Conservation (phyloP, 1,140 invertebrate species). For the Sesamia nonagrioides region DNA sequence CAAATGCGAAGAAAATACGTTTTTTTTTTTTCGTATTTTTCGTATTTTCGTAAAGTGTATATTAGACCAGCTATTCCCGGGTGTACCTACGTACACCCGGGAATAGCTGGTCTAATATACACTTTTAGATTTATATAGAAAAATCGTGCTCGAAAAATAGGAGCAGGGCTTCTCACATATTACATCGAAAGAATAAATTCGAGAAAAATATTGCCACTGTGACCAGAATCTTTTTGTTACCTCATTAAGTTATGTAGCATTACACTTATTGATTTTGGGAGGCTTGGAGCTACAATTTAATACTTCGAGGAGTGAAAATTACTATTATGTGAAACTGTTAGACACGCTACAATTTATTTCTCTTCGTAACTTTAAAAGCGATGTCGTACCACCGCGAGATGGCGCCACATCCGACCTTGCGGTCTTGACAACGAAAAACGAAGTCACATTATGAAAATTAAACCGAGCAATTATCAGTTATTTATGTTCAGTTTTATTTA, state of each 20-base stretch:
- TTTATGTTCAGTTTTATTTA: slow-evolving; percentile 37
- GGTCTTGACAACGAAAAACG: slow-evolving; percentile 24
- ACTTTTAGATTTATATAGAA: slow-evolving; percentile 31
- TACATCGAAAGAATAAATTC: slow-evolving; percentile 33
- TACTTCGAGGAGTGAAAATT: slow-evolving; percentile 7
- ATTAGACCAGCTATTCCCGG: not conserved
- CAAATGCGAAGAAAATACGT: slow-evolving; percentile 21
- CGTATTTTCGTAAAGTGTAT: no score
- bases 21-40: no score
- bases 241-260: slow-evolving; percentile 30
- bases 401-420: slow-evolving; percentile 39
- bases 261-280: slow-evolving; percentile 29
- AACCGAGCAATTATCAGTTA: slow-evolving; percentile 41
- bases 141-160: slow-evolving; percentile 11
- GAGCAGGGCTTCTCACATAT: slow-evolving; percentile 4
- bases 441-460: slow-evolving; percentile 45
- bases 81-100: not conserved
- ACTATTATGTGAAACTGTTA: slow-evolving; percentile 22
- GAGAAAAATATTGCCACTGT: slow-evolving; percentile 25
- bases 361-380: slow-evolving; percentile 25
- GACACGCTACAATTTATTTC: slow-evolving; percentile 4
- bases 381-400: slow-evolving; percentile 31
- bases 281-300: slow-evolving; percentile 6
- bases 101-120: slow-evolving; percentile 10
- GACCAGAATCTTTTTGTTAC: slow-evolving; percentile 16